Evolutionary conservation across 92 coral and sea anemone species (phyloP).

Genomic region (Montipora capitata): DNA sequence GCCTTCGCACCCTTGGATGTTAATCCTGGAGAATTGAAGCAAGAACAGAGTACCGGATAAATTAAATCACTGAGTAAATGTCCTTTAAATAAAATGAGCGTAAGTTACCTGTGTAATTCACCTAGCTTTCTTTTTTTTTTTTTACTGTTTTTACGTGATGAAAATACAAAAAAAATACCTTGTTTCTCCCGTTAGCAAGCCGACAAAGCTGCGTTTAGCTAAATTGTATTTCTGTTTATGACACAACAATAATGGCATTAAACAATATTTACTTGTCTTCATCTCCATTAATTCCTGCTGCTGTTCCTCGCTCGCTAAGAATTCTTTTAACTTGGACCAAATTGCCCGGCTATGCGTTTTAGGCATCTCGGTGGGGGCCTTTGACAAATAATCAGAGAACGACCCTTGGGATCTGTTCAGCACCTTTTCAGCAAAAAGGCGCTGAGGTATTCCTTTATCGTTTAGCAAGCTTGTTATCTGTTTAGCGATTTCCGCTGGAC

Average conservation of each 20-base stretch:
- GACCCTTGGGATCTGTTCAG: slow-evolving; percentile 33
- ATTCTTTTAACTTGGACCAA: slow-evolving; percentile 6
- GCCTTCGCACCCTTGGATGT: slow-evolving; percentile 4
- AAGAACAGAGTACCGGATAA: slow-evolving; percentile 6
- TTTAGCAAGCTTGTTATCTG: slow-evolving; percentile 2
- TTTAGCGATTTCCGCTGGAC: slow-evolving; percentile 15
- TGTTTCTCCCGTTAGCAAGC: slow-evolving; percentile 22
- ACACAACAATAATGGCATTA: slow-evolving; percentile 10
- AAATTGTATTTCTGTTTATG: slow-evolving; percentile 27
- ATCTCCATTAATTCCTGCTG: slow-evolving; percentile 33
- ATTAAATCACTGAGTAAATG: slow-evolving; percentile 10
- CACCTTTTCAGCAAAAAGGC: slow-evolving; percentile 29
- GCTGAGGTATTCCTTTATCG: slow-evolving; percentile 15
- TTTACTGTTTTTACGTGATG: slow-evolving; percentile 4
- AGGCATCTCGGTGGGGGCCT: slow-evolving; percentile 27
- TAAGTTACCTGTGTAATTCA: slow-evolving; percentile 9
- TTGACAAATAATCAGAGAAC: slow-evolving; percentile 19
- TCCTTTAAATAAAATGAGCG: slow-evolving; percentile 2
- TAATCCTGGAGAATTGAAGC: background rate
- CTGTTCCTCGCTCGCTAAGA: slow-evolving; percentile 25
- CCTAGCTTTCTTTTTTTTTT: slow-evolving; percentile 1
- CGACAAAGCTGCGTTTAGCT: slow-evolving; percentile 23
- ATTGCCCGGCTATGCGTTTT: slow-evolving; percentile 20
- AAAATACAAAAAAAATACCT: slow-evolving; percentile 20
- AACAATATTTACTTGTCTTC: slow-evolving; percentile 13